Evolutionary conservation across 1,140 invertebrate species (phyloP), one percentile per base, ranked within the genome.

Genomic region (Brachionus asplanchnoidis): DNA sequence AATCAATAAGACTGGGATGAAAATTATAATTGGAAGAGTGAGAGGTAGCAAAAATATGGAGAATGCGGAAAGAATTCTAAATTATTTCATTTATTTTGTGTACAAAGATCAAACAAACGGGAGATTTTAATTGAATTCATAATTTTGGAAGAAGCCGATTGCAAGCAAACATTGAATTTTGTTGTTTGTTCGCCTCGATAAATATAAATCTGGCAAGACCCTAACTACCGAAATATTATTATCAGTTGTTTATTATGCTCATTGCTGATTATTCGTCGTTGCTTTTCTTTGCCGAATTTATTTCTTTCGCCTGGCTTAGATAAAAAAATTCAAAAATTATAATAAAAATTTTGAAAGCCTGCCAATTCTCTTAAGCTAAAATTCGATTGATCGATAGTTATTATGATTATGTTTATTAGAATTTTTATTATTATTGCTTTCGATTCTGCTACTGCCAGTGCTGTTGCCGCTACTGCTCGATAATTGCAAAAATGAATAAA

Each of bases 311-410:
- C n/a, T 73, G 28, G 28, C 12, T 73, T 73, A 40, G 28, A 32
- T 32, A 68, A 32, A 68, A 66, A 68, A 68, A 14, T 68, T 68
- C 65, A 73, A 40, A 73, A 73, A 73, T 73, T 73, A 73, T 73
- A 40, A 73, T 73, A 40, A 73, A 73, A 40, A 40, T 20, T 17
- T 17, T 32, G 11, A 73, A 40, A 73, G 36, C 12, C 32, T 32
- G 32, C 28, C 28, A 36, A 20, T 32, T 46, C 17, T 32, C 26
- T 46, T n/a, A 46, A 77, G 17, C 44, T 46, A 77, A 46, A 46
- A 23, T 77, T 50, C 73, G 40, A 77, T 77, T 77, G 73, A 77
- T 77, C 73, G 73, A 77, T 77, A 73, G 36, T 40, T 68, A 68
- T 68, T 68, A 73, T 73, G 68, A 73, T 73, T 73, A 73, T 73